Conservation (phyloP, 2,888 invertebrate species). For the Macrophya annulata region DNA sequence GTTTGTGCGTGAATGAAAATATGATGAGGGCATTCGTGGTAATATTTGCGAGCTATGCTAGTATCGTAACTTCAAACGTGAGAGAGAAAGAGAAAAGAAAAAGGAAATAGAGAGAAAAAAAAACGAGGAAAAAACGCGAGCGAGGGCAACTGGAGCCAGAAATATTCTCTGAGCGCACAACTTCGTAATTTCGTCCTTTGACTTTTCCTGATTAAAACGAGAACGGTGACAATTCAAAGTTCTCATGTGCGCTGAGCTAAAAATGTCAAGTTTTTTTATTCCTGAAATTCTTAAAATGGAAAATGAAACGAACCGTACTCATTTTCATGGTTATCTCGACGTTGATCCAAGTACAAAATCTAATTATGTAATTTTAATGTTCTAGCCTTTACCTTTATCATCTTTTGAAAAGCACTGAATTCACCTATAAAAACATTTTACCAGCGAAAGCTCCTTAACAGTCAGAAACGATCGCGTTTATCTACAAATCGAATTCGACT, state of each 20-base stretch:
- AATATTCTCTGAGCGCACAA: slow-evolving; percentile 25
- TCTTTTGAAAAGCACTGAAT: not conserved
- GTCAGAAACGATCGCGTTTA: slow-evolving; percentile 59
- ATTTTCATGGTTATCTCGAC: not conserved
- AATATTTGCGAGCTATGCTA: slow-evolving; percentile 29
- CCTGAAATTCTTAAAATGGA: not conserved
- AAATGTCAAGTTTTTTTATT: slow-evolving; percentile 28
- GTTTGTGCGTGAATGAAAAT: slow-evolving; percentile 45
- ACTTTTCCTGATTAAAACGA: slow-evolving; percentile 38
- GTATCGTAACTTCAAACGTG: slow-evolving; percentile 16
- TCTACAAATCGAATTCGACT: slow-evolving; percentile 73
- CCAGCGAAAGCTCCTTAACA: not conserved
- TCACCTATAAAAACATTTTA: not conserved
- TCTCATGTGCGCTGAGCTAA: slow-evolving; percentile 16
- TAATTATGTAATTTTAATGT: not conserved
- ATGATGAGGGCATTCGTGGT: slow-evolving; percentile 43
- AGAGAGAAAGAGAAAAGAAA: not conserved
- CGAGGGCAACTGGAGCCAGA: slow-evolving; percentile 10
- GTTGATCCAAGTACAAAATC: not conserved
- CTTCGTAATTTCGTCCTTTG: slow-evolving; percentile 47
- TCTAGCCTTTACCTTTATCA: not conserved
- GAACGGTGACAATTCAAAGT: slow-evolving; percentile 12
- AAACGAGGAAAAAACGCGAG: not conserved
- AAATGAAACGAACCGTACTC: not conserved
- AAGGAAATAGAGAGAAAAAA: not conserved